These are phyloP conservation scores for Athripsodes cinereus DNA, from an alignment of 2,888 invertebrate species.

Conservation along the genomic window DNA sequence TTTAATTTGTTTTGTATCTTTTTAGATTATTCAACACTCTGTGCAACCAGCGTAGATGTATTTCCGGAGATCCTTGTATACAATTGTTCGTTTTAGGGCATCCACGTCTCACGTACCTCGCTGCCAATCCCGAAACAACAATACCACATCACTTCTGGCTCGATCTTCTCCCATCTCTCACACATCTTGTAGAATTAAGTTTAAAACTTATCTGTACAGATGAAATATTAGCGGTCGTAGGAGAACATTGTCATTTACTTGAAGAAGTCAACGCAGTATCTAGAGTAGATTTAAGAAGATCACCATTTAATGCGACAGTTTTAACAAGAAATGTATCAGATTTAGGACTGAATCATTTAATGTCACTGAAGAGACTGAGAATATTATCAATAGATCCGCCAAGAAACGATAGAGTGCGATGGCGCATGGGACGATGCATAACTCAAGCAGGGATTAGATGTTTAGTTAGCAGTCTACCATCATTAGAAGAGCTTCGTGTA, in stretches of 20 bases:
- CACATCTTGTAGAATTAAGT: slow-evolving; percentile 41
- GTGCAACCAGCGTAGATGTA: slow-evolving; percentile 45
- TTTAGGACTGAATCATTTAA: slow-evolving; percentile 39
- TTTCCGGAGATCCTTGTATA: slow-evolving; percentile 42
- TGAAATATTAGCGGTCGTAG: slow-evolving; percentile 44
- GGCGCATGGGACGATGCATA: slow-evolving; percentile 42
- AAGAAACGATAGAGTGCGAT: slow-evolving; percentile 40
- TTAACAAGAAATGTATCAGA: slow-evolving; percentile 46
- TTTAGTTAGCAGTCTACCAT: slow-evolving; percentile 40
- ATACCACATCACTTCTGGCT: slow-evolving; percentile 45
- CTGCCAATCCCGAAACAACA: slow-evolving; percentile 43
- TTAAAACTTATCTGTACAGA: slow-evolving; percentile 49
- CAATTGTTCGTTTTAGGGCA: slow-evolving; percentile 44
- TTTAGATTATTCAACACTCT: slow-evolving; percentile 50
- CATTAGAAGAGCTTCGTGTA: slow-evolving; percentile 43
- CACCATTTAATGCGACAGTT: slow-evolving; percentile 45
- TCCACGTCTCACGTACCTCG: slow-evolving; percentile 44
- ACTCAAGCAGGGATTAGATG: slow-evolving; percentile 44
- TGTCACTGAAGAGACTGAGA: slow-evolving; percentile 40
- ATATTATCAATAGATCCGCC: slow-evolving; percentile 47
- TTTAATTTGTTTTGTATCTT: too few relatives aligned
- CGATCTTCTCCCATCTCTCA: slow-evolving; percentile 38
- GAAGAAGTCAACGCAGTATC: slow-evolving; percentile 49
- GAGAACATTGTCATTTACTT: slow-evolving; percentile 38
- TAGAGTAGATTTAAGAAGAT: slow-evolving; percentile 44